A percentile compares a stretch with the other conserved stretches of the same genome.
These are phyloP conservation scores for Phytoseiulus persimilis DNA, from an alignment of 2,888 invertebrate genomes.

Conservation along the genomic window DNA sequence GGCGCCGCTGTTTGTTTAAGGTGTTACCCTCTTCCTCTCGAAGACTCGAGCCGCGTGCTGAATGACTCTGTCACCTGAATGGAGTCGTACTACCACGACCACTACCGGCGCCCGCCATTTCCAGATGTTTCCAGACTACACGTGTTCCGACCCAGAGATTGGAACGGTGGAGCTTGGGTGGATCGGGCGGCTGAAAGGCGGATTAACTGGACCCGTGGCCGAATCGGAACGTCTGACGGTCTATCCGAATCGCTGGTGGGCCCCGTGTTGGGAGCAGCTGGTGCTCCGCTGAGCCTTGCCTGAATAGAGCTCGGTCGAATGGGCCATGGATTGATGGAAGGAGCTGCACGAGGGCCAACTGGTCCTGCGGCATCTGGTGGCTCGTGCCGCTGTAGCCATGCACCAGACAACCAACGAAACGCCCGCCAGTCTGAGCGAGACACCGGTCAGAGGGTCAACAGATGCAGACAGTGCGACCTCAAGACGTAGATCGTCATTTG, in stretches of 20 bases:
- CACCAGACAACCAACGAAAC: not conserved
- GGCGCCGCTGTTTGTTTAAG: not conserved
- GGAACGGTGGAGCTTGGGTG: not conserved
- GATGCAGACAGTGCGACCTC: not conserved
- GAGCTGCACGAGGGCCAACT: conserved; percentile 5
- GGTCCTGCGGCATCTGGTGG: conserved; percentile 5
- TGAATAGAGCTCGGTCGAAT: not conserved
- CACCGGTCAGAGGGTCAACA: conserved; percentile 5
- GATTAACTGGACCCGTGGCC: not conserved
- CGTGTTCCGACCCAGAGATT: not conserved
- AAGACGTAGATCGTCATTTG: not conserved
- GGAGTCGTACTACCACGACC: not conserved
- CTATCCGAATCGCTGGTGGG: not conserved
- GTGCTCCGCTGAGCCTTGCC: not conserved
- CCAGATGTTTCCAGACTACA: not conserved
- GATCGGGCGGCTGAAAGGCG: not conserved
- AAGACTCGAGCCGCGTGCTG: not conserved
- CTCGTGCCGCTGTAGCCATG: not conserved
- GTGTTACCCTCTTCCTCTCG: not conserved
- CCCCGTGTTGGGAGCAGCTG: not conserved
- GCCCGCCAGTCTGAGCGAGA: not conserved
- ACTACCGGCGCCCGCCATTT: not conserved
- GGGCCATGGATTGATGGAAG: not conserved
- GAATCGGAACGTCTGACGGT: not conserved
- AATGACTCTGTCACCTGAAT: not conserved